Base-by-base conservation (phyloP, 2,888 invertebrate species). In the Phasia obesa region DNA sequence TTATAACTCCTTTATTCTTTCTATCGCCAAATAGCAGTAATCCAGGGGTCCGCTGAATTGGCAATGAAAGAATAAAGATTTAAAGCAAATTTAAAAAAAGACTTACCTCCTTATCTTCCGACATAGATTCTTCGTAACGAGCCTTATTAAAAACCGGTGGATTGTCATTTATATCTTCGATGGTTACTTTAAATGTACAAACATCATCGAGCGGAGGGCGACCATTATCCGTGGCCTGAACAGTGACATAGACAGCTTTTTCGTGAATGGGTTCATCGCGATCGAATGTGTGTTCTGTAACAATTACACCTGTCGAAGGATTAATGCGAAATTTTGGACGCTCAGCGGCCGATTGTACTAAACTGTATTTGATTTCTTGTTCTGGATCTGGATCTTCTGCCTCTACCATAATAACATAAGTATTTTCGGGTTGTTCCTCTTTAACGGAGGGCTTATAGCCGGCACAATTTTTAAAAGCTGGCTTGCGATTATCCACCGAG, bases 91-190 rank as follows among this genome's bases (percentile, higher is more conserved):
- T 13, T 35, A 4, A 55, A 31, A n/a, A 60, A 31, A 53, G 42
- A 57, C 90, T 94, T 81, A 94, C 93, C 80, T 93, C 92, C 86
- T 95, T 93, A 91, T 97, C 97, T 93, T 96, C 95, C 71, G 97
- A 96, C 86, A 97, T 95, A 83, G 95, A 95, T 91, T 96, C 96
- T 53, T 91, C 88, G 91, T 93, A 91, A 94, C 95, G 87, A 90
- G 93, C 94, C 92, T 92, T 88, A 88, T 92, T 90, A 86, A 91
- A 90, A 17, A 91, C 90, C 17, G 90, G 91, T 17, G 90, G 92
- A 89, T 98, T 98, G 91, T 99, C 99, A 92, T 99, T 99, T 89
- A 97, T 94, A 92, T 99, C 99, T 88, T 94, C 94, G 85, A 98
- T 96, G 84, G 95, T 94, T 73, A 98, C 96, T 92, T 96, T 96